These are phyloP conservation scores for Torymus aiolomorphi DNA, from an alignment of 2,888 invertebrate species.

Conservation along the genomic window DNA sequence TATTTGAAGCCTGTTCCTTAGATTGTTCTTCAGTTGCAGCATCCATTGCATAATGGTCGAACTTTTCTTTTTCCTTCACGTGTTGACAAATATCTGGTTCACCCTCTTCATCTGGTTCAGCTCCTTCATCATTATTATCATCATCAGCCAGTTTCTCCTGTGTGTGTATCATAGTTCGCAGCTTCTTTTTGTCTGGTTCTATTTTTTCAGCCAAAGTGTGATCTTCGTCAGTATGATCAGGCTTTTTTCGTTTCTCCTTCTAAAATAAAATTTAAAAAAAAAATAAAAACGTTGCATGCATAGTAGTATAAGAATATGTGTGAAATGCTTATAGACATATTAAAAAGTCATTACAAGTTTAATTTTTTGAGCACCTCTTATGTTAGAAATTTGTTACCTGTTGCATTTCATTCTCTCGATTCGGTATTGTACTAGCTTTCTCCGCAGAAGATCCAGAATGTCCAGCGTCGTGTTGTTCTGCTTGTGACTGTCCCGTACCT, in stretches of 20 bases:
- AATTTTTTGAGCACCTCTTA: slow-evolving; percentile 67
- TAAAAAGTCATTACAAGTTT: too few relatives aligned
- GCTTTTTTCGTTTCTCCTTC: slow-evolving; percentile 81
- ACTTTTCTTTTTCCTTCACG: slow-evolving; percentile 86
- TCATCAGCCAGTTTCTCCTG: slow-evolving; percentile 77
- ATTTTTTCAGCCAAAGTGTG: slow-evolving; percentile 82
- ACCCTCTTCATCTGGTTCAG: slow-evolving; percentile 62
- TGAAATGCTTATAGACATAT: too few relatives aligned
- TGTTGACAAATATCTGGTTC: slow-evolving; percentile 86
- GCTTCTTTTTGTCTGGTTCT: slow-evolving; percentile 81
- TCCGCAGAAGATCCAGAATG: slow-evolving; percentile 78
- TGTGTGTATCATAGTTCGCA: slow-evolving; percentile 79
- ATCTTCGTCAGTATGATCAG: slow-evolving; percentile 85
- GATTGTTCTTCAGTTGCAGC: slow-evolving; percentile 90
- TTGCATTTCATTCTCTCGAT: slow-evolving; percentile 74
- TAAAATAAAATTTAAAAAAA: not conserved
- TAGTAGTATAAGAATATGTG: too few relatives aligned
- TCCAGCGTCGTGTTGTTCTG: slow-evolving; percentile 83
- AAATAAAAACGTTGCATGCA: too few relatives aligned
- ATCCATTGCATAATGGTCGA: slow-evolving; percentile 85
- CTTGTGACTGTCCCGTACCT: slow-evolving; percentile 85
- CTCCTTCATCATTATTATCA: slow-evolving; percentile 70
- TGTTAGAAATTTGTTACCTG: slow-evolving; percentile 65
- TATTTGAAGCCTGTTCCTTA: slow-evolving; percentile 82
- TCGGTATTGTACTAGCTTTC: slow-evolving; percentile 72